Evolutionary conservation across 1,140 invertebrate genomes (phyloP), one percentile per base, ranked within the genome.

Genomic region (Zelostemma sp.): DNA sequence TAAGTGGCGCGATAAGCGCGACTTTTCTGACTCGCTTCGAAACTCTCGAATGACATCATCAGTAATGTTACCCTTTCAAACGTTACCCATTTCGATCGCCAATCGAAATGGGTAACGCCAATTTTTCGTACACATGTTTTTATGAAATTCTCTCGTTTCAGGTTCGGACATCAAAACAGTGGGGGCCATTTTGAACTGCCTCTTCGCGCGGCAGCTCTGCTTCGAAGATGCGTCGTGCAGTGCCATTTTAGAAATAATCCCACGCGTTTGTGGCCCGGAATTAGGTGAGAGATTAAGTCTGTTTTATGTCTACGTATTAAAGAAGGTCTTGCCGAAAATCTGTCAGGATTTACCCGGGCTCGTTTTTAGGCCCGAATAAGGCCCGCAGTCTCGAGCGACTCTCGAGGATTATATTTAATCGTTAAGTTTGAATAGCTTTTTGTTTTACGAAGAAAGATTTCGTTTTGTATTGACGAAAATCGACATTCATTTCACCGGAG

Each of bases 161-260:
- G 91, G 91, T 79, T 87, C 90, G 54, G 91, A 90, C 74, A 89
- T 90, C 71, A 92, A 92, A 79, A 88, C 88, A 61, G 88, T 91
- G 17, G 90, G 92, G 68, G 91, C 91, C 51, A 94, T 94, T 73
- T 86, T 95, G 64, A 95, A 95, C 86, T 95, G 94, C 83, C 88
- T 95, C 50, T 87, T 93, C 72, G 93, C 93, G 12, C 88, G 93
- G 64, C 92, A 95, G 80, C 87, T 94, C 18, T 96, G 94, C 82
- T 93, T 93, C 80, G 93, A 95, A 79, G 93, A 96, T 85, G 88
- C 91, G 21, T 93, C 93, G 58, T 96, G 94, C 86, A 93, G 92
- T 63, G 92, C 93, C 40, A 95, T 96, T 78, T 83, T 95, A 75
- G 93, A 95, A 86, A 94, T 95, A 68, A 95, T 95, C 75, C 94